phyloP scores from a whole-genome alignment of 2,888 invertebrate genomes.

The Drosophila incognita region DNA sequence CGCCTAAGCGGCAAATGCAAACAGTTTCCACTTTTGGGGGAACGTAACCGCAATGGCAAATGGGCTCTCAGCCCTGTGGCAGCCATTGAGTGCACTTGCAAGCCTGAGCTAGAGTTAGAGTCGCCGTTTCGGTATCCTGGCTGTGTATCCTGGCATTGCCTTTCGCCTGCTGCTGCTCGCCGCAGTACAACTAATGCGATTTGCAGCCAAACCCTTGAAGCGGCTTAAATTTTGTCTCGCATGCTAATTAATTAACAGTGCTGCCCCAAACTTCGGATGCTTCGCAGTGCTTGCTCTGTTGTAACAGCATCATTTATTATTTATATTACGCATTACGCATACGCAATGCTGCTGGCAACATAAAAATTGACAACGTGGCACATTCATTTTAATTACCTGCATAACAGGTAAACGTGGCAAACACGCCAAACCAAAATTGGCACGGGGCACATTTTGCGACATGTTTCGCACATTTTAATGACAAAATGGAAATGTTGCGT shows the following conservation, averaged over 20 bases:
- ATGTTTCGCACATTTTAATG: conserved; percentile 66
- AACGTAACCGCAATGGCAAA: conserved; percentile 39
- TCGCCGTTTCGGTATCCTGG: not conserved
- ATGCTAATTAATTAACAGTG: conserved; percentile 72
- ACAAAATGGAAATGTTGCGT: conserved; percentile 71
- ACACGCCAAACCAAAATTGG: conserved; percentile 54
- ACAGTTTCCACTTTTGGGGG: conserved; percentile 28
- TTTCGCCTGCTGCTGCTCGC: conserved; percentile 18
- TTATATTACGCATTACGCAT: conserved; percentile 66
- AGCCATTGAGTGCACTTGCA: conserved; percentile 43
- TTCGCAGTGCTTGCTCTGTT: conserved; percentile 9
- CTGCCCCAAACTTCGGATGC: not conserved
- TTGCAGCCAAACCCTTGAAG: conserved; percentile 55
- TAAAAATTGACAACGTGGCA: conserved; percentile 60
- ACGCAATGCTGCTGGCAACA: conserved; percentile 46
- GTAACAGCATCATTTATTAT: conserved; percentile 65
- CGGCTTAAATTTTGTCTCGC: conserved; percentile 53
- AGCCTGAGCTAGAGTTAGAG: not conserved
- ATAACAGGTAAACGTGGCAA: conserved; percentile 48
- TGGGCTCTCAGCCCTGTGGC: conserved; percentile 38
- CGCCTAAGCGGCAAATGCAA: conserved; percentile 33
- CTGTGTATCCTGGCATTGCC: conserved; percentile 16
- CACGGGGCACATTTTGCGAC: conserved; percentile 55
- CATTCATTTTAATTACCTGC: conserved; percentile 75
- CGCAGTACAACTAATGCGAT: conserved; percentile 62